Conservation (phyloP, 2,888 invertebrate genomes). For the Acrobasis consociella region DNA sequence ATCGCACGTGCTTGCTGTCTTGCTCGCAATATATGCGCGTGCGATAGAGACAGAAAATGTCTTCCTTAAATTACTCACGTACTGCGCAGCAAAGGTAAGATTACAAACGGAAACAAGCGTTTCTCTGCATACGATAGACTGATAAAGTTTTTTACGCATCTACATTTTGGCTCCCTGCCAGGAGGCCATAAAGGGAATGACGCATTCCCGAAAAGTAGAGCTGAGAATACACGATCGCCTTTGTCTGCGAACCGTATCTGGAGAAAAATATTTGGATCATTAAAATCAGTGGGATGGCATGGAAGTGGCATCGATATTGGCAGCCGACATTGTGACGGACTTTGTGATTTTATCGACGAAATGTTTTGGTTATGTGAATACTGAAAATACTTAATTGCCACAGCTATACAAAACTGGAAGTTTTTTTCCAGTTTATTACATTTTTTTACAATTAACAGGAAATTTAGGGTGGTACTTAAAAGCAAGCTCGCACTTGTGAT, state of each 20-base stretch:
- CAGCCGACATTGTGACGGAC: not conserved
- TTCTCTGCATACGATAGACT: constrained; percentile 38
- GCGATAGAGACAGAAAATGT: too few species aligned
- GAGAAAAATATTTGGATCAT: constrained; percentile 20
- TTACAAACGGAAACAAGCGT: constrained; percentile 21
- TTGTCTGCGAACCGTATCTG: constrained; percentile 7
- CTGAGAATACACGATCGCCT: constrained; percentile 6
- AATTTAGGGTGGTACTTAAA: too few species aligned
- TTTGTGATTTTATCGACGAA: too few species aligned
- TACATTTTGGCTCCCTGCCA: constrained; percentile 46
- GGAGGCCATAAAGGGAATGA: constrained; percentile 35
- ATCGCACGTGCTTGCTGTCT: too few species aligned
- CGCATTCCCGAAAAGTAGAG: constrained; percentile 27
- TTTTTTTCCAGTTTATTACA: too few species aligned
- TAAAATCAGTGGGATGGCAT: not conserved
- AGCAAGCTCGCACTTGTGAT: too few species aligned
- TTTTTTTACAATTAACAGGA: too few species aligned
- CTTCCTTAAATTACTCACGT: too few species aligned
- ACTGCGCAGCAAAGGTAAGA: constrained; percentile 8
- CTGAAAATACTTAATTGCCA: too few species aligned
- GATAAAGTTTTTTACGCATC: constrained; percentile 45
- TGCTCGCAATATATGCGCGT: too few species aligned
- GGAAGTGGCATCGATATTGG: not conserved
- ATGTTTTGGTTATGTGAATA: too few species aligned
- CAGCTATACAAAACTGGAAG: too few species aligned